These are phyloP conservation scores for Abrostola tripartita DNA, from an alignment of 2,888 invertebrate genomes.

Conservation along the genomic window DNA sequence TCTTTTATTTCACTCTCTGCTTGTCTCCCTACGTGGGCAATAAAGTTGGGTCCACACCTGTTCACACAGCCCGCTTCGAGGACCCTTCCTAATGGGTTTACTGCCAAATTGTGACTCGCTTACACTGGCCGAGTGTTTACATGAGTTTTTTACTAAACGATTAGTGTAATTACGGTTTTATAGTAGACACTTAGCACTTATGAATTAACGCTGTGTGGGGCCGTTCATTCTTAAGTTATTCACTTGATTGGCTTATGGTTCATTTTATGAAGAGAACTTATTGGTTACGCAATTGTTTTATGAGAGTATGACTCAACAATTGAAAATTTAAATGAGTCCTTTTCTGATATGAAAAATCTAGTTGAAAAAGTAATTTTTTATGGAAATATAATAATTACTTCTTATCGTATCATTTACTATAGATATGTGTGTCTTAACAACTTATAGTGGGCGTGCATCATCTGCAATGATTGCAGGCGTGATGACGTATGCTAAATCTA, in stretches of 20 bases:
- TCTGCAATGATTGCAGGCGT: too few species aligned
- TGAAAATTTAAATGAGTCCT: too few species aligned
- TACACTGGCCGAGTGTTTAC: slow-evolving; percentile 60
- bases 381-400: too few species aligned
- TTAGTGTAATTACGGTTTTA: slow-evolving; percentile 43
- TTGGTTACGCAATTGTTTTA: too few species aligned
- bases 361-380: too few species aligned
- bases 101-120: slow-evolving; percentile 60
- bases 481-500: neutral
- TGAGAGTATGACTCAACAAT: too few species aligned
- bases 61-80: slow-evolving; percentile 58
- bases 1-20: slow-evolving; percentile 13
- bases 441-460: too few species aligned
- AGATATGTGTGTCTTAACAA: too few species aligned
- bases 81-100: slow-evolving; percentile 74
- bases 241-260: neutral
- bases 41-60: slow-evolving; percentile 59
- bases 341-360: too few species aligned
- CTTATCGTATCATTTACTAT: too few species aligned
- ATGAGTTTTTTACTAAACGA: slow-evolving; percentile 60
- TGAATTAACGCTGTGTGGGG: slow-evolving; percentile 3
- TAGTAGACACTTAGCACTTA: slow-evolving; percentile 40
- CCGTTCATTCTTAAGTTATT: slow-evolving; percentile 1
- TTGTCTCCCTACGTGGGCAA: slow-evolving; percentile 35
- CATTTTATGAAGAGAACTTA: neutral